These are phyloP conservation scores for Parapristionchus giblindavisi DNA, from an alignment of 2,888 invertebrate species.

Conservation along the genomic window DNA sequence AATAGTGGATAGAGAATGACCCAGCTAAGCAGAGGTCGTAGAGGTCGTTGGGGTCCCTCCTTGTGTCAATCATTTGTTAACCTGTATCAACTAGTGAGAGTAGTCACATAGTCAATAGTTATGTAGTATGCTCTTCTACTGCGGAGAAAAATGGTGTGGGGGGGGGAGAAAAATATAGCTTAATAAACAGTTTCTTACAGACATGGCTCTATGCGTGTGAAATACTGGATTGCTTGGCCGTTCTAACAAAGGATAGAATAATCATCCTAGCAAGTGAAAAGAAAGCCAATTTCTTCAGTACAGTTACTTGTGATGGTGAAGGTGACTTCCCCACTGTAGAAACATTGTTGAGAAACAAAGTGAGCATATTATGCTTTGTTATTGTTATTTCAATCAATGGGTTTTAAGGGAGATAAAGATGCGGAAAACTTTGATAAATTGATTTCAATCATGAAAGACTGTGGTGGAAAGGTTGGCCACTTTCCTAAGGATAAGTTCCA, in stretches of 20 bases:
- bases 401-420: too few species aligned
- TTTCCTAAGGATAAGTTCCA: conserved; percentile 92
- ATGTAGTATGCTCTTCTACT: too few species aligned
- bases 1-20: too few species aligned
- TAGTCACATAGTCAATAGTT: too few species aligned
- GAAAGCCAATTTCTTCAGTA: conserved; percentile 93
- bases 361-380: conserved; percentile 71
- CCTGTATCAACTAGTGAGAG: too few species aligned
- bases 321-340: conserved; percentile 84
- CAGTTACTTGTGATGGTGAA: conserved; percentile 79
- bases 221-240: conserved; percentile 91
- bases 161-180: too few species aligned
- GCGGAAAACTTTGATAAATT: conserved; percentile 80
- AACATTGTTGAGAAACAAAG: conserved; percentile 87
- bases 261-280: conserved; percentile 91
- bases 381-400: not conserved
- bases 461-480: conserved; percentile 85
- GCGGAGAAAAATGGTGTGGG: too few species aligned
- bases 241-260: conserved; percentile 78
- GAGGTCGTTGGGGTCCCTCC: too few species aligned
- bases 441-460: conserved; percentile 84
- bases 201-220: conserved; percentile 97
- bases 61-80: too few species aligned
- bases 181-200: conserved; percentile 74
- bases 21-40: too few species aligned